Evolutionary conservation across 2,888 invertebrate genomes (phyloP), one percentile per base, ranked within the genome.

Genomic region (Agriotes lineatus): DNA sequence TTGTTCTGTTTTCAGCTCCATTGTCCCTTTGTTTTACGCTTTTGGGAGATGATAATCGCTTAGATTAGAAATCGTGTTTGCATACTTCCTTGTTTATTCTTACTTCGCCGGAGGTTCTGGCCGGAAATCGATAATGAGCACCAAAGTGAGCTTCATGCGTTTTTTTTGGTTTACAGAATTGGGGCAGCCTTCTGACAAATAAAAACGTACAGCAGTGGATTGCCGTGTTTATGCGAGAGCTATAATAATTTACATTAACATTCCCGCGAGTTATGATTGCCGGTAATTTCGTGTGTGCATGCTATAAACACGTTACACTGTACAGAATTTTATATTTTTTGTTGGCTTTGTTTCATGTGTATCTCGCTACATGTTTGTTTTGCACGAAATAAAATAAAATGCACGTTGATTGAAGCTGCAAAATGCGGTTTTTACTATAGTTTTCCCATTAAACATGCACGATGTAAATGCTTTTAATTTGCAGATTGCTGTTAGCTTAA

Each of bases 231-330:
- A 75, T 72, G 73, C 76, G 74, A 74, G 75, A 70, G 71, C 73
- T 71, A 72, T 74, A 73, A 75, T 75, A 77, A 77, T 78, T 77
- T 74, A 76, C 74, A 75, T 72, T 76, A 73, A 72, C 75, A 76
- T 77, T 76, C 76, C 76, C 71, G 72, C 76, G 73, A 73, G 78
- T 77, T 76, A 79, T 77, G 78, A 79, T 79, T 79, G 78, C 64
- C 74, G 73, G 74, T 76, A 78, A 78, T 77, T 76, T 77, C 74
- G 69, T 75, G 74, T 74, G 74, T 72, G 75, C 78, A 77, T 78
- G 77, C 74, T 71, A 74, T 75, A 75, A 76, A 74, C 75, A 71
- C 73, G 74, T 74, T 73, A 75, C 72, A 72, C 67, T 69, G 72
- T 73, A 72, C 72, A 61, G 74, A 75, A 74, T 75, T 75, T 73